Base-by-base conservation (phyloP, 30 jellyfish, hydroid and myxozoan species). In the Cassiopea xamachana region DNA sequence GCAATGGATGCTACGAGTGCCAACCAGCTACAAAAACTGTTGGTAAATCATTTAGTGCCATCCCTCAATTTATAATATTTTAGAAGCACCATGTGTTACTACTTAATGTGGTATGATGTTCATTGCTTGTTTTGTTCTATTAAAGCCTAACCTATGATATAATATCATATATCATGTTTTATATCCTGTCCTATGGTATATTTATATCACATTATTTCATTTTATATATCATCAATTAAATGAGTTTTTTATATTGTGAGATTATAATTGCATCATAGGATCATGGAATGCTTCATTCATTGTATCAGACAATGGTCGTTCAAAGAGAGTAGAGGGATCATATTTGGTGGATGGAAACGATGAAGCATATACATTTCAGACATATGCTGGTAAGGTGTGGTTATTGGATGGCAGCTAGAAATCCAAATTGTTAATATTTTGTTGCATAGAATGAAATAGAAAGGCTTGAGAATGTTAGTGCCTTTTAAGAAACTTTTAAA, bases 271-370 rank as follows among this genome's bases (percentile, higher is more conserved):
- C 64, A 69, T 14, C 46, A 8, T 46, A 95, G 99, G 99, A 8
- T 95, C 98, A 8, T 91, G 93, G 96, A 87, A 81, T 59, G 82
- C 75, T 27, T 95, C 99, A 8, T 91, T 91, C 93, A 95, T 95
- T 58, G 87, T 89, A 1, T 86, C 98, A 48, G 81, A 67, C 51
- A 92, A 91, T 90, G 99, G 99, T 51, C 87, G 99, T 45, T 91
- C 98, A 48, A 73, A 61, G 45, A 79, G 98, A 77, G 87, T 71
- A 72, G 73, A 90, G 48, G 82, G 69, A 62, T 69, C 97, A 48
- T 81, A 78, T 49, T 68, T 82, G 80, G 93, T 91, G 1, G 94
- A 91, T 89, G 89, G 84, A 46, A 84, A 73, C 10, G 99, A 95
- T 71, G 92, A 91, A 48, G 77, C 88, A 14, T 95, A 91, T 60